Percentiles rank a stretch among this genome's conserved stretches.
phyloP scores from a whole-genome alignment of 2,888 invertebrate genomes.

The Drosophila nigritarsus region DNA sequence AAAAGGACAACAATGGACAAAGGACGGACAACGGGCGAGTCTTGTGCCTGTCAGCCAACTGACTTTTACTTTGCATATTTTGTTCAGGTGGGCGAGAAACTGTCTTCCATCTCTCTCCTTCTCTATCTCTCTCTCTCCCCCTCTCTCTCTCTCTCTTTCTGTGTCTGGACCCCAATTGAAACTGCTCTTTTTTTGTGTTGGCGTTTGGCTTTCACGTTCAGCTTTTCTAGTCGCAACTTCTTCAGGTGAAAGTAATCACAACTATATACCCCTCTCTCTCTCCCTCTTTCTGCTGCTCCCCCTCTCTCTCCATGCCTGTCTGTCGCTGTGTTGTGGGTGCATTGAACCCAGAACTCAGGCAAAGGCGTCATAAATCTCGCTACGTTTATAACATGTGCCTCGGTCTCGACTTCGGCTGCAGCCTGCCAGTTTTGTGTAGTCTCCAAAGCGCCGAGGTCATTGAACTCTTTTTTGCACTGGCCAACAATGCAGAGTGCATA shows the following conservation, averaged over 20 bases:
- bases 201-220: slow-evolving; percentile 77
- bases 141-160: background rate
- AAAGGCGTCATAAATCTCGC: slow-evolving; percentile 73
- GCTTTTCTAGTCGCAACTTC: slow-evolving; percentile 48
- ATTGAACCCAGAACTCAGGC: slow-evolving; percentile 70
- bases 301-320: background rate
- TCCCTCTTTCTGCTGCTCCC: background rate
- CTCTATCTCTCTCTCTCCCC: background rate
- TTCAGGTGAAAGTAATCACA: slow-evolving; percentile 55
- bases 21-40: slow-evolving; percentile 4
- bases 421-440: slow-evolving; percentile 4
- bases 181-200: slow-evolving; percentile 42
- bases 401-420: slow-evolving; percentile 7
- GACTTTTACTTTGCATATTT: slow-evolving; percentile 70
- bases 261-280: background rate
- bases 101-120: background rate
- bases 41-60: slow-evolving; percentile 73
- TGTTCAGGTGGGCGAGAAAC: slow-evolving; percentile 39
- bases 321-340: slow-evolving; percentile 33
- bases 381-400: slow-evolving; percentile 61
- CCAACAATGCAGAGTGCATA: slow-evolving; percentile 53
- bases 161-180: background rate
- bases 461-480: slow-evolving; percentile 37
- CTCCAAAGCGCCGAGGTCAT: slow-evolving; percentile 26
- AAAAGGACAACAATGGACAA: slow-evolving; percentile 37